A percentile compares a stretch with the other conserved stretches of the same genome.
Conservation (phyloP, 2,797 vertebrate species). For the Rousettus madagascariensis region DNA sequence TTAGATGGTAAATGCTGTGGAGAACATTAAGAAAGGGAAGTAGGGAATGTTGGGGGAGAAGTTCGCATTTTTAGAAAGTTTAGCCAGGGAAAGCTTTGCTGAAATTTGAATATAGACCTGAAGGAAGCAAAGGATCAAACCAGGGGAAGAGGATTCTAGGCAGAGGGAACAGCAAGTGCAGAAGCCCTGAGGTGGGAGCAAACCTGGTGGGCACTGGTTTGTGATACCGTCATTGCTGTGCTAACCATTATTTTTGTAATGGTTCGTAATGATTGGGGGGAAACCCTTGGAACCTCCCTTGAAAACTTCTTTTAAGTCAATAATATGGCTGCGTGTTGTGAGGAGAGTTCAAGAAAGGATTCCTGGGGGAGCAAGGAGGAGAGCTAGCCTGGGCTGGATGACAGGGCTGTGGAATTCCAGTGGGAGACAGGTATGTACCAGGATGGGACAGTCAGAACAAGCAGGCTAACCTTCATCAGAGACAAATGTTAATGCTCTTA, state of each 20-base stretch:
- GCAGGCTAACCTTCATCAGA: not conserved
- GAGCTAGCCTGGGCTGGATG: not conserved
- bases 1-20: not conserved
- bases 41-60: not conserved
- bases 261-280: not conserved
- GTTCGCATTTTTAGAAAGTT: not conserved
- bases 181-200: not conserved
- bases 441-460: not conserved
- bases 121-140: not conserved
- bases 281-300: not conserved
- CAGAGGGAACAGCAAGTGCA: not conserved
- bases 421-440: not conserved
- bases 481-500: not conserved
- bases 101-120: not conserved
- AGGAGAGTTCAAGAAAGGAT: conserved; percentile 7
- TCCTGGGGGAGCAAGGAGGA: not conserved
- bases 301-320: not conserved
- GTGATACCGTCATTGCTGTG: not conserved
- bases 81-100: not conserved
- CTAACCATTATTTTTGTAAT: not conserved
- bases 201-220: not conserved
- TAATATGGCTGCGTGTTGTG: not conserved
- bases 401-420: not conserved
- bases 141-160: not conserved
- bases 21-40: not conserved